Percentiles rank a stretch among this genome's conserved stretches.
Evolutionary conservation across 2,888 invertebrate genomes (phyloP).

Genomic region (Campopleginae sp.): DNA sequence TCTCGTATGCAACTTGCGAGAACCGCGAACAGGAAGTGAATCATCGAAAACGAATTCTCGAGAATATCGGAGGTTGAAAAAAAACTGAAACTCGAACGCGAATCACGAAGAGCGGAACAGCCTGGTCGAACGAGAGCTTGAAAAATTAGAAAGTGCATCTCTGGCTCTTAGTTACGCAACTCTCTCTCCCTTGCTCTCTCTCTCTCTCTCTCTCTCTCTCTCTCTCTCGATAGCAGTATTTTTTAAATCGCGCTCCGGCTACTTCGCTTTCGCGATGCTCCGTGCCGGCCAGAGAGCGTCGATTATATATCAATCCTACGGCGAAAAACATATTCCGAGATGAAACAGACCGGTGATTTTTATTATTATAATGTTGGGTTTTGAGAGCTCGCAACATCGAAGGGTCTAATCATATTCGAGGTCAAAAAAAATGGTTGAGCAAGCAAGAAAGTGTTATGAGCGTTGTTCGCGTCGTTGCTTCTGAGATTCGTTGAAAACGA

Average conservation of each 20-base stretch:
- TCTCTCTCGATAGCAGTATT: slow-evolving; percentile 25
- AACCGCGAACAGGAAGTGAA: slow-evolving; percentile 13
- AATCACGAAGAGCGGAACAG: slow-evolving; percentile 8
- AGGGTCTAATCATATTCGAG: slow-evolving; percentile 56
- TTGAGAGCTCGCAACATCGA: slow-evolving; percentile 27
- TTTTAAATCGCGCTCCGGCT: slow-evolving; percentile 35
- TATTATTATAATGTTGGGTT: slow-evolving; percentile 59
- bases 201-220: background rate
- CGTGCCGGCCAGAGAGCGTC: slow-evolving; percentile 15
- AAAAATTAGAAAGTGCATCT: slow-evolving; percentile 63
- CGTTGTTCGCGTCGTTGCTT: slow-evolving; percentile 28
- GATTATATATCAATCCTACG: slow-evolving; percentile 48
- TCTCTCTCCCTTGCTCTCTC: slow-evolving; percentile 4
- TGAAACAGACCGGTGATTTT: slow-evolving; percentile 37
- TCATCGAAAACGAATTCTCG: slow-evolving; percentile 27
- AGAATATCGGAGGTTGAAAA: slow-evolving; percentile 14
- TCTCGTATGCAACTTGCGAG: slow-evolving; percentile 4
- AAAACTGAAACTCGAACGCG: slow-evolving; percentile 1
- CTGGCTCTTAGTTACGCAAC: slow-evolving; percentile 33
- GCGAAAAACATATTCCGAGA: slow-evolving; percentile 38
- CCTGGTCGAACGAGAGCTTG: background rate
- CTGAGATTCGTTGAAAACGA: slow-evolving; percentile 5
- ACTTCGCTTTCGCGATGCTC: slow-evolving; percentile 32
- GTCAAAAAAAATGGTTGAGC: slow-evolving; percentile 52
- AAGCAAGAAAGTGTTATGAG: slow-evolving; percentile 41